A percentile compares a stretch with the other conserved stretches of the same genome.
Evolutionary conservation across 2,797 vertebrate genomes (phyloP).

Genomic region (Melanotaenia maccullochi): DNA sequence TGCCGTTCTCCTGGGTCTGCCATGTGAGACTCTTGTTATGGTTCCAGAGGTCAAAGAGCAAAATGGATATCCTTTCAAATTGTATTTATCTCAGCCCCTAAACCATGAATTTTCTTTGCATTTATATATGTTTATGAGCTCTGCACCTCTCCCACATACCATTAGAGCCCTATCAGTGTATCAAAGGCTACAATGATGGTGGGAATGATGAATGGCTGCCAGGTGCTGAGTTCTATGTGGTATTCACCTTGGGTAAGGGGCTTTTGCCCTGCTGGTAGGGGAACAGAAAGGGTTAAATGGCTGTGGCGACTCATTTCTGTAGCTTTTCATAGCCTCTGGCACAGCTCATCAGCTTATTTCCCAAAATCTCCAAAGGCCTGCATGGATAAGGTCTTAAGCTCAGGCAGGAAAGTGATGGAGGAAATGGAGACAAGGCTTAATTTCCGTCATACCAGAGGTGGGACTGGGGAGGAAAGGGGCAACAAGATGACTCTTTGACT

Average conservation of each 20-base stretch:
- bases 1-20: constrained; percentile 47
- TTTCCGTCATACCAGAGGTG: constrained; percentile 75
- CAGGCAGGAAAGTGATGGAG: constrained; percentile 48
- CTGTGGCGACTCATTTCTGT: constrained; percentile 40
- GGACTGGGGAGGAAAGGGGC: constrained; percentile 22
- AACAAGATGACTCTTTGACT: constrained; percentile 17
- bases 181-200: constrained; percentile 58
- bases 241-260: constrained; percentile 56
- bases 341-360: constrained; percentile 58
- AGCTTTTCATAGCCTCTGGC: constrained; percentile 56
- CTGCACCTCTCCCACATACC: constrained; percentile 14
- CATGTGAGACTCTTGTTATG: constrained; percentile 66
- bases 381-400: constrained; percentile 51
- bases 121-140: constrained; percentile 48
- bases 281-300: constrained; percentile 68
- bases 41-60: constrained; percentile 60
- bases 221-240: constrained; percentile 61
- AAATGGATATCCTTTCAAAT: constrained; percentile 69
- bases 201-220: constrained; percentile 75
- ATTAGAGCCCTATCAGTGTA: constrained; percentile 49
- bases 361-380: constrained; percentile 52
- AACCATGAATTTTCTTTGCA: constrained; percentile 40
- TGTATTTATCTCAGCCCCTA: constrained; percentile 23
- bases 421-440: constrained; percentile 75
- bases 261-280: constrained; percentile 36